Evolutionary conservation across 2,797 vertebrate genomes (phyloP).

Genomic region (Enteromius paludinosus): DNA sequence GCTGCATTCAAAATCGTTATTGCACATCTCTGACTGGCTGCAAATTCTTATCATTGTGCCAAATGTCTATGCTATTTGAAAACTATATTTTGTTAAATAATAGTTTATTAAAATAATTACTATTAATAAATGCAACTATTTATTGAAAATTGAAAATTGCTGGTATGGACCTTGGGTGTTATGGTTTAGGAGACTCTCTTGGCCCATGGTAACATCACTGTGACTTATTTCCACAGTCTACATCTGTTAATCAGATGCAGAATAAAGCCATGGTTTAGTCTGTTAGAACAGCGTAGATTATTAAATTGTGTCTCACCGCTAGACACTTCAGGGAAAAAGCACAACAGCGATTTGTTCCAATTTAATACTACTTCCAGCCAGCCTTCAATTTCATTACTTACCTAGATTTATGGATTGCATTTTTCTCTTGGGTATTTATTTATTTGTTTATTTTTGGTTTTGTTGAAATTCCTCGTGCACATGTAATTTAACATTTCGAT

Average conservation of each 20-base stretch:
- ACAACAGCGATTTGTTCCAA: background rate
- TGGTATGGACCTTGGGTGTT: background rate
- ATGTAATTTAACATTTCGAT: background rate
- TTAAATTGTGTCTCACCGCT: background rate
- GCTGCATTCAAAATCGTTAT: background rate
- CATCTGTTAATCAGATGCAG: slow-evolving; percentile 15
- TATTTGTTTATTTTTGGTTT: background rate
- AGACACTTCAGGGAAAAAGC: background rate
- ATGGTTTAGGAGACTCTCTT: background rate
- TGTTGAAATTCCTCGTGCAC: background rate
- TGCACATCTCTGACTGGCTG: background rate
- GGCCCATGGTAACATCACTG: background rate
- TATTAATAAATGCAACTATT: background rate
- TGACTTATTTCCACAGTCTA: background rate
- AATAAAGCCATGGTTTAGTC: slow-evolving; percentile 1
- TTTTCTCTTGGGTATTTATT: slow-evolving; percentile 5
- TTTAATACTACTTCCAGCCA: background rate
- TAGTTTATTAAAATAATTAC: background rate
- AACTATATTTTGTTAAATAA: too few relatives aligned
- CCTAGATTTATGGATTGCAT: slow-evolving; percentile 9
- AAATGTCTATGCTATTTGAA: background rate
- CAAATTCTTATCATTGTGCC: background rate
- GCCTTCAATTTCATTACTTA: slow-evolving; percentile 19
- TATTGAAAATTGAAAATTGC: too few relatives aligned
- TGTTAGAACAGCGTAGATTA: slow-evolving; percentile 3